These are phyloP conservation scores for Oophaga pumilio DNA, from an alignment of 2,113 vertebrate species.

Conservation along the genomic window DNA sequence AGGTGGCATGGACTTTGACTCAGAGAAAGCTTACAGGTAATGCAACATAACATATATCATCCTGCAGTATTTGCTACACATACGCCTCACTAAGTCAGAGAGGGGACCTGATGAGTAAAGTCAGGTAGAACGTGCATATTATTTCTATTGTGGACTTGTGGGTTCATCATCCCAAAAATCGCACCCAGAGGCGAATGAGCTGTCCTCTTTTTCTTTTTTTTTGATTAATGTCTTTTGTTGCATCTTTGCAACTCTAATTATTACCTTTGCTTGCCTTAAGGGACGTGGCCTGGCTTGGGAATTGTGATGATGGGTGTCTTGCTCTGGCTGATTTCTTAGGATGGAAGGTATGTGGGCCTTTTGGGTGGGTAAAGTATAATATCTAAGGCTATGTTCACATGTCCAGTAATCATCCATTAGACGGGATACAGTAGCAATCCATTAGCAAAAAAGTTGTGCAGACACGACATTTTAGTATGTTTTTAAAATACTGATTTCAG, in stretches of 20 bases:
- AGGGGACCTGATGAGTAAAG: too few relatives aligned
- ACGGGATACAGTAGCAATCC: too few relatives aligned
- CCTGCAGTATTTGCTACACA: neutral
- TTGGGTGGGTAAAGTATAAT: neutral
- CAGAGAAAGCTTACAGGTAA: constrained; percentile 90
- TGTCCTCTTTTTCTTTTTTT: too few relatives aligned
- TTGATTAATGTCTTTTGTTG: neutral
- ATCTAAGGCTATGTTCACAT: neutral
- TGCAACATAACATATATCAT: neutral
- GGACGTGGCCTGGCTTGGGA: constrained; percentile 85
- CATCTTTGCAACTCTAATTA: neutral
- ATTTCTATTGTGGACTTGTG: too few relatives aligned
- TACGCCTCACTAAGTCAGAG: too few relatives aligned
- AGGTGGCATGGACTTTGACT: constrained; percentile 91
- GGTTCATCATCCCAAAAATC: too few relatives aligned
- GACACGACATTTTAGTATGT: too few relatives aligned
- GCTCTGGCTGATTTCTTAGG: constrained; percentile 85
- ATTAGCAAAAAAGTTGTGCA: too few relatives aligned
- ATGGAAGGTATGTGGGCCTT: constrained; percentile 79
- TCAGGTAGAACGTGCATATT: too few relatives aligned
- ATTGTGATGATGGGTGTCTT: constrained; percentile 87
- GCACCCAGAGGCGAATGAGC: too few relatives aligned
- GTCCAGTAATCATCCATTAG: too few relatives aligned
- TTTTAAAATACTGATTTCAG: too few relatives aligned
- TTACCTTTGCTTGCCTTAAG: constrained; percentile 62